These are phyloP conservation scores for Abrostola tripartita DNA, from an alignment of 2,888 invertebrate genomes.

Conservation along the genomic window DNA sequence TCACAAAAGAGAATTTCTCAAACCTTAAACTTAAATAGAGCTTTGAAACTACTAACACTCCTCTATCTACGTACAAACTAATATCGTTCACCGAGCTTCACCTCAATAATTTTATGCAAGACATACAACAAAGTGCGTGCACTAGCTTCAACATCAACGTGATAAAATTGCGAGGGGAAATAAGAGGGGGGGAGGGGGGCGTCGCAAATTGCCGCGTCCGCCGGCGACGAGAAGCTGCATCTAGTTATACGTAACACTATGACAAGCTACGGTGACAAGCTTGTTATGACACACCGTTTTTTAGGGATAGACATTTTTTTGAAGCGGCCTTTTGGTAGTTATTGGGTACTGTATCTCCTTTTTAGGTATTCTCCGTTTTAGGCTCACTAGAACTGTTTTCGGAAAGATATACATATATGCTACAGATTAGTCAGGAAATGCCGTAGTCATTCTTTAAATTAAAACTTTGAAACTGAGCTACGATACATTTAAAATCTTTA, in stretches of 20 bases:
- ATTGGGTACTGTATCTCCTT: not conserved
- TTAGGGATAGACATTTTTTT: slow-evolving; percentile 3
- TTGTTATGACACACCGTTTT: slow-evolving; percentile 10
- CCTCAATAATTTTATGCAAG: not conserved
- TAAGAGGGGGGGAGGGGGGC: slow-evolving; percentile 10
- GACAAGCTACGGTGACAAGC: slow-evolving; percentile 8
- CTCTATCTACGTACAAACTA: no score
- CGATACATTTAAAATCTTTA: not conserved
- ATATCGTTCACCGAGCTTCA: no score
- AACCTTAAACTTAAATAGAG: no score
- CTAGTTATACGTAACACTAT: slow-evolving; percentile 1
- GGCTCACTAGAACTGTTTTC: no score
- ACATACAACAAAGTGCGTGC: slow-evolving; percentile 18
- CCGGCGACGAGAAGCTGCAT: slow-evolving; percentile 52
- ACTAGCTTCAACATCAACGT: slow-evolving; percentile 22
- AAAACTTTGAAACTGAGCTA: no score
- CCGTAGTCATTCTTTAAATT: no score
- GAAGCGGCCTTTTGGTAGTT: not conserved
- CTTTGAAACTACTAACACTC: no score
- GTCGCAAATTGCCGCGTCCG: slow-evolving; percentile 66
- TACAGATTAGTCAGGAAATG: no score
- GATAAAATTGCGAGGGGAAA: slow-evolving; percentile 21
- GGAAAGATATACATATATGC: no score
- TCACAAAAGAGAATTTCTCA: no score
- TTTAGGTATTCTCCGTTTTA: no score